Conservation (phyloP, 2,113 vertebrate species). For the Chamaea fasciata region DNA sequence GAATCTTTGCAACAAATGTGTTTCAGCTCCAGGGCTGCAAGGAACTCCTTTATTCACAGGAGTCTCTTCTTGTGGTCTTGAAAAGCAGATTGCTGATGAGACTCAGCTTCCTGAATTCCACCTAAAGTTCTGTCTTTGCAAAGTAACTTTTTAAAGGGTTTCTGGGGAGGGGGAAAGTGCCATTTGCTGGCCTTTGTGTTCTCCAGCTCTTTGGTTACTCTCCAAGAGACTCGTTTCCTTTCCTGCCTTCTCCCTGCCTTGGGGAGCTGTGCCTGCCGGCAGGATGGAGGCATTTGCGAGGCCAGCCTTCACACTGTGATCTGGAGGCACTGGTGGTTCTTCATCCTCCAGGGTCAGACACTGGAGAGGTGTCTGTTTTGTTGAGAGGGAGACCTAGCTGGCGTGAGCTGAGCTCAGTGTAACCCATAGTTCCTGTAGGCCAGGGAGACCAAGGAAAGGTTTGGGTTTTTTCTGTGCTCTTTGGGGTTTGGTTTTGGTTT, state of each 20-base stretch:
- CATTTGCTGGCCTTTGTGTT: background rate
- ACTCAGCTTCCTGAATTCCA: background rate
- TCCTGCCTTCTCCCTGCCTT: conserved; percentile 15
- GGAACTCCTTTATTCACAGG: background rate
- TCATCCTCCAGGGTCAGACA: background rate
- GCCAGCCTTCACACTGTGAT: background rate
- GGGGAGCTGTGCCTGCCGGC: conserved; percentile 1
- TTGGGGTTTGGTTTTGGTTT: background rate
- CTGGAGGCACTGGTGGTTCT: conserved; percentile 11
- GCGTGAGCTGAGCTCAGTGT: background rate
- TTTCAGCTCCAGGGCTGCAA: background rate
- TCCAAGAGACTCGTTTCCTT: conserved; percentile 3
- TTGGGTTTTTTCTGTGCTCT: background rate
- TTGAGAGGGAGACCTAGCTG: background rate
- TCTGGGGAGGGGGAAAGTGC: background rate
- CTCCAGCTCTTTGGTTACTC: background rate
- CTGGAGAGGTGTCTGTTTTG: background rate
- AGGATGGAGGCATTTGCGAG: background rate
- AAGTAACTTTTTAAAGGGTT: background rate
- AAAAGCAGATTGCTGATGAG: background rate
- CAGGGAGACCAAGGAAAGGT: background rate
- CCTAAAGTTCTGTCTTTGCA: background rate
- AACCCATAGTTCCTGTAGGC: background rate
- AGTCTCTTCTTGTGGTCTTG: background rate
- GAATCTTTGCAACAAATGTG: background rate